Conservation (phyloP, 2,888 invertebrate genomes). For the Campoplex capitator region DNA sequence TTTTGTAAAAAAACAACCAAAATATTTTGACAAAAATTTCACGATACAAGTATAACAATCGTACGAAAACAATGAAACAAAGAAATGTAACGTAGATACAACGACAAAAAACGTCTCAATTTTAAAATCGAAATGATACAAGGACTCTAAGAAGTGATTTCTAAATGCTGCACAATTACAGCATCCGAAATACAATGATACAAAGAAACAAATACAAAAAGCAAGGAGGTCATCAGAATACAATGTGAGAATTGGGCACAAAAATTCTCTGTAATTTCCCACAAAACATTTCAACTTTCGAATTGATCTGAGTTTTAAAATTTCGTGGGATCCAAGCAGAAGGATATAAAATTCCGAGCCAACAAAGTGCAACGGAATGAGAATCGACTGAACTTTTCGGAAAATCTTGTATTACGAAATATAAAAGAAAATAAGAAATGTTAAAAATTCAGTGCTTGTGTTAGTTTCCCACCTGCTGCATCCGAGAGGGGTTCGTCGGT, state of each 20-base stretch:
- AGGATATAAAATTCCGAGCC: not conserved
- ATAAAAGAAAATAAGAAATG: conserved; percentile 12
- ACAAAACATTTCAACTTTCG: not conserved
- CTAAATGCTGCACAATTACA: not conserved
- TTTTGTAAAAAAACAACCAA: not conserved
- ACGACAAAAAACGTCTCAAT: not conserved
- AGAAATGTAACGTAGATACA: not conserved
- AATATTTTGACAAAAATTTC: not conserved
- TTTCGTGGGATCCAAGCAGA: not conserved
- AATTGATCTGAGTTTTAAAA: not conserved
- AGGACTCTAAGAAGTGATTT: no score
- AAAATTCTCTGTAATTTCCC: not conserved
- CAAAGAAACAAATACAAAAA: not conserved
- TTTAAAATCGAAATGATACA: no score
- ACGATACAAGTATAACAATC: not conserved
- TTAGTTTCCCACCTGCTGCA: conserved; percentile 24
- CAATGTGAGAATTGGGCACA: not conserved
- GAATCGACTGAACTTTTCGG: not conserved
- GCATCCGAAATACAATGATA: not conserved
- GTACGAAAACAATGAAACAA: not conserved
- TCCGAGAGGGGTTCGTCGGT: not conserved
- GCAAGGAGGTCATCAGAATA: not conserved
- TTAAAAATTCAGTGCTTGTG: conserved; percentile 8
- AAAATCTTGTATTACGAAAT: not conserved
- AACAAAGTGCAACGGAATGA: conserved; percentile 9